phyloP scores from a whole-genome alignment of 2,113 vertebrate species.

The Callipepla californica region DNA sequence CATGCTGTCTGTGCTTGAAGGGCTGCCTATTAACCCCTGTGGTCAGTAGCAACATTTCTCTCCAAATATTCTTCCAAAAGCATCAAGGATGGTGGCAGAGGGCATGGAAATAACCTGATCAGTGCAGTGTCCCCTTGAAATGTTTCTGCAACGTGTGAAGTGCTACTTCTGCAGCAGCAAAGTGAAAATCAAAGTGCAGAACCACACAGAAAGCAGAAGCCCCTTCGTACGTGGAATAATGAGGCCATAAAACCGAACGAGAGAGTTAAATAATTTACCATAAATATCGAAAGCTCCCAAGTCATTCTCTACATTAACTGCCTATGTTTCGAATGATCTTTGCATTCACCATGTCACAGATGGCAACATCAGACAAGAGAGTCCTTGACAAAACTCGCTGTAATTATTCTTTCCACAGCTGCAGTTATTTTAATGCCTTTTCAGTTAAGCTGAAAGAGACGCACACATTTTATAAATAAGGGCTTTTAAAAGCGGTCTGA shows the following conservation, averaged over 20 bases:
- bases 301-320: slow-evolving; percentile 81
- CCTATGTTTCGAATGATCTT: slow-evolving; percentile 82
- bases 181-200: slow-evolving; percentile 77
- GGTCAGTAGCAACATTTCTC: background rate
- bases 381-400: slow-evolving; percentile 84
- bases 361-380: slow-evolving; percentile 84
- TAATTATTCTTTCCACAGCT: slow-evolving; percentile 84
- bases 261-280: slow-evolving; percentile 86
- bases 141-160: background rate
- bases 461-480: slow-evolving; percentile 81
- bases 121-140: slow-evolving; percentile 51
- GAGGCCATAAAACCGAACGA: slow-evolving; percentile 80
- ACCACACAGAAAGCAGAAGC: slow-evolving; percentile 72
- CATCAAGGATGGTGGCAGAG: background rate
- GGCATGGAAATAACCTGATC: slow-evolving; percentile 27
- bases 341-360: slow-evolving; percentile 85
- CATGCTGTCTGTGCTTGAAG: slow-evolving; percentile 40
- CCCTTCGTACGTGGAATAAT: slow-evolving; percentile 72
- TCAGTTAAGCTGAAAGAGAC: slow-evolving; percentile 81
- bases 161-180: slow-evolving; percentile 64
- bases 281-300: slow-evolving; percentile 81
- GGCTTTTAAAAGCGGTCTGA: slow-evolving; percentile 78
- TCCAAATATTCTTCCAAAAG: background rate
- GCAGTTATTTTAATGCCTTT: slow-evolving; percentile 84
- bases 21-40: slow-evolving; percentile 40